Evolutionary conservation across 2,113 vertebrate species (phyloP).

Genomic region (Oxyruncus cristatus): DNA sequence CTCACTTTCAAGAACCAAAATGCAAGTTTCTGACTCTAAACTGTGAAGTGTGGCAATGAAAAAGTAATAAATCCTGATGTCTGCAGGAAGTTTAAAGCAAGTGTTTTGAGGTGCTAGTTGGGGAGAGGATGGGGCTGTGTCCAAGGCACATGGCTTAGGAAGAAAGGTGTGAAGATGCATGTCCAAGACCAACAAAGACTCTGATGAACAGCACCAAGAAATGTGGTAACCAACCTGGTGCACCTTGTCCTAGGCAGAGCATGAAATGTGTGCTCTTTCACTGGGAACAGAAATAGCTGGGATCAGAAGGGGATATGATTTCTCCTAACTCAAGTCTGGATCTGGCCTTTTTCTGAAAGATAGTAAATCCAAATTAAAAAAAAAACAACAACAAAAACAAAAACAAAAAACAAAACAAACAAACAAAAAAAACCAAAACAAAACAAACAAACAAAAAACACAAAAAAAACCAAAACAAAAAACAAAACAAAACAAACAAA

Average conservation of each 20-base stretch:
- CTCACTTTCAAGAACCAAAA: background rate
- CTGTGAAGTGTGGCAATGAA: background rate
- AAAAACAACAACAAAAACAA: no score
- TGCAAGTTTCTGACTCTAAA: background rate
- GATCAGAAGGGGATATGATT: background rate
- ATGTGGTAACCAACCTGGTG: background rate
- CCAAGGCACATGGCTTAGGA: background rate
- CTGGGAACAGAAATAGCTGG: background rate
- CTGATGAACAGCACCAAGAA: background rate
- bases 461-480: no score
- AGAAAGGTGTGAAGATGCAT: fast-evolving
- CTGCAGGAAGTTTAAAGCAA: background rate
- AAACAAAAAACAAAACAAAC: background rate
- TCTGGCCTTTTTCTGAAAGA: background rate
- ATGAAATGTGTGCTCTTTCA: background rate
- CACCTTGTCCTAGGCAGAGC: background rate
- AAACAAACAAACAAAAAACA: background rate
- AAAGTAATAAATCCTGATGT: background rate
- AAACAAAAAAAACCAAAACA: no score
- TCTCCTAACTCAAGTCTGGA: background rate
- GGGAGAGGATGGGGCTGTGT: background rate
- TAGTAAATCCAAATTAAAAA: background rate
- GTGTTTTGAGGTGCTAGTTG: background rate
- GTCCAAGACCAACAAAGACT: background rate
- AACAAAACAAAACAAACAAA: no score